These are phyloP conservation scores for Oscarella lobularis DNA, from an alignment of 37 sponge, comb jelly and placozoan genomes.

Conservation along the genomic window DNA sequence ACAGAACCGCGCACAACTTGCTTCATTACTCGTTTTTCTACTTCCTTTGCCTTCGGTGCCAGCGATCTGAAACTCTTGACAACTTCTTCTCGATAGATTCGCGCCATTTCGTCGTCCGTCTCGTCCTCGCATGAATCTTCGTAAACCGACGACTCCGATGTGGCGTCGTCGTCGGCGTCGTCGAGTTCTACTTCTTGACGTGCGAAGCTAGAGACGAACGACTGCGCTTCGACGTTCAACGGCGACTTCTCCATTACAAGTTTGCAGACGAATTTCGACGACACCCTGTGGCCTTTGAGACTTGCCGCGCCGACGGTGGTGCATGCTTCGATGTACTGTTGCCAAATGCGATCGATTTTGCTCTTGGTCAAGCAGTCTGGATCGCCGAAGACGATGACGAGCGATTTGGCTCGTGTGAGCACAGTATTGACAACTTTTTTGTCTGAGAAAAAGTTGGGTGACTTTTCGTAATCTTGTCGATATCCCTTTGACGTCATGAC, in stretches of 20 bases:
- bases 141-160: too few relatives aligned
- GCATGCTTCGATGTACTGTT: neutral
- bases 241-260: neutral
- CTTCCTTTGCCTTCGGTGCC: neutral
- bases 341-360: neutral
- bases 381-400: neutral
- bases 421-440: neutral
- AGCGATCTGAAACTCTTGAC: neutral
- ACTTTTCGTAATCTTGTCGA: neutral
- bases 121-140: too few relatives aligned
- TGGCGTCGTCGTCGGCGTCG: too few relatives aligned
- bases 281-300: neutral
- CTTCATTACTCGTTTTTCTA: too few relatives aligned
- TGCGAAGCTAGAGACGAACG: neutral
- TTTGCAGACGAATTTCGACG: neutral
- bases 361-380: neutral
- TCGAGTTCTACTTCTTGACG: too few relatives aligned
- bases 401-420: neutral
- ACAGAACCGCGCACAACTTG: too few relatives aligned
- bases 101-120: neutral
- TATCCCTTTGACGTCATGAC: neutral
- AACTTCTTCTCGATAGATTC: neutral
- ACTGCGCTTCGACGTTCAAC: neutral
- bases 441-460: neutral
- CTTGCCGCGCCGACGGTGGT: neutral